Base-by-base conservation (phyloP, 2,113 vertebrate genomes). In the Odontesthes bonariensis region DNA sequence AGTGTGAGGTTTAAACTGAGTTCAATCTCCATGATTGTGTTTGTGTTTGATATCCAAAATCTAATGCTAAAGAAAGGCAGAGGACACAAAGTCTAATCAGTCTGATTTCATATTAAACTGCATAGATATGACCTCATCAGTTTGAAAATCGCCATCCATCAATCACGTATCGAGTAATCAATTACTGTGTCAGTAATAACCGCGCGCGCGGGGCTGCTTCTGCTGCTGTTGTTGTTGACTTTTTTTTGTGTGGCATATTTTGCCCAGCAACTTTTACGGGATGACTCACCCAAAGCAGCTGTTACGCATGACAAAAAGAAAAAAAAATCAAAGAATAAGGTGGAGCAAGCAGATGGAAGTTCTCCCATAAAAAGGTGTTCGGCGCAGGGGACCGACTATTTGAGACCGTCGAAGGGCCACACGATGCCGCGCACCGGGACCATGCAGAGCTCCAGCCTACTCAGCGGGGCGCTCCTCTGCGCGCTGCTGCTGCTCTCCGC, bases 391-490 rank as follows among this genome's bases (percentile, higher is more conserved):
- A 71, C 81, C 32, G 61, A 59, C 62, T 78, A 84, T 75, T 73
- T 81, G 70, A 88, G 40, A 63, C 32, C 61, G 1, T 19, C 57
- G 59, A 35, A n/a, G 61, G 63, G 54, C 57, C 70, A 81, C 65
- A 79, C 66, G 44, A 70, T 71, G 31, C 55, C 35, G 67, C 46
- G 46, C 76, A 74, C 67, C 69, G 84, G 87, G 71, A 93, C 91
- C 88, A 94, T 92, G 94, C 92, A 90, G 63, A 95, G 89, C 86
- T 92, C 90, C 87, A 88, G 86, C 69, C 77, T 93, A 70, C 91
- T 82, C 66, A 69, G 92, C 42, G 85, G 77, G 2, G 77, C 89
- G 66, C 69, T 92, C 7, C 82, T 93, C 35, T 93, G 92, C 87
- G 90, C 92, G 0, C 59, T 92, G 76, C 76, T 95, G 85, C 81